Evolutionary conservation across 2,888 invertebrate genomes (phyloP).

Genomic region (Polyommatus icarus): DNA sequence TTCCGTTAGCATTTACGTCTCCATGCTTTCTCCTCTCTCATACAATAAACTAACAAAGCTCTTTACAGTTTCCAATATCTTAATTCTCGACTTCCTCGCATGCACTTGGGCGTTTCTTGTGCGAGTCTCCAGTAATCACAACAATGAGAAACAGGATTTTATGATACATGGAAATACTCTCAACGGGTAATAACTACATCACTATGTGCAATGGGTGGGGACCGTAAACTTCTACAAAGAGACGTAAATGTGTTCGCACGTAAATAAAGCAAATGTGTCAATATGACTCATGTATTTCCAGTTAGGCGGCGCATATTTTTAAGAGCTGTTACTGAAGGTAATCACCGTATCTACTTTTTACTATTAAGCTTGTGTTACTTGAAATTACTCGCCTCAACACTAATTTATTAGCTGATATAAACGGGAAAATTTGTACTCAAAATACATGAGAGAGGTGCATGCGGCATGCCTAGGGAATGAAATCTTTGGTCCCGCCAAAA

Average conservation of each 20-base stretch:
- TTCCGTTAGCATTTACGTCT: not conserved
- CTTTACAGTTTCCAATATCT: not conserved
- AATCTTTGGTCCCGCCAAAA: no score
- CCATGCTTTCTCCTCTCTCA: not conserved
- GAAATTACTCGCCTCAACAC: no score
- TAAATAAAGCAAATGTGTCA: conserved; percentile 64
- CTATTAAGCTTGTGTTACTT: no score
- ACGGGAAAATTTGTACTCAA: no score
- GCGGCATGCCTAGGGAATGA: no score
- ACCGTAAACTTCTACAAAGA: conserved; percentile 56
- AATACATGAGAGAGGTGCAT: no score
- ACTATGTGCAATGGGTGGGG: conserved; percentile 44
- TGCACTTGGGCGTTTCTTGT: conserved; percentile 1
- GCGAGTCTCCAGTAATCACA: conserved; percentile 8
- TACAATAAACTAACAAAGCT: conserved; percentile 14
- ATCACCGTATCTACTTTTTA: no score
- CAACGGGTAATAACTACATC: conserved; percentile 34
- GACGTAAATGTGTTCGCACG: conserved; percentile 62
- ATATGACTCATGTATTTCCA: conserved; percentile 44
- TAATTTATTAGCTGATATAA: no score
- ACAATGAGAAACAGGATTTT: conserved; percentile 30
- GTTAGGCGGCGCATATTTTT: not conserved
- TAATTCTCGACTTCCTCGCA: conserved; percentile 17
- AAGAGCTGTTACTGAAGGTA: not conserved
- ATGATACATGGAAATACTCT: conserved; percentile 30